These are phyloP conservation scores for Neoniphon sammara DNA, from an alignment of 2,797 vertebrate genomes.

Conservation along the genomic window DNA sequence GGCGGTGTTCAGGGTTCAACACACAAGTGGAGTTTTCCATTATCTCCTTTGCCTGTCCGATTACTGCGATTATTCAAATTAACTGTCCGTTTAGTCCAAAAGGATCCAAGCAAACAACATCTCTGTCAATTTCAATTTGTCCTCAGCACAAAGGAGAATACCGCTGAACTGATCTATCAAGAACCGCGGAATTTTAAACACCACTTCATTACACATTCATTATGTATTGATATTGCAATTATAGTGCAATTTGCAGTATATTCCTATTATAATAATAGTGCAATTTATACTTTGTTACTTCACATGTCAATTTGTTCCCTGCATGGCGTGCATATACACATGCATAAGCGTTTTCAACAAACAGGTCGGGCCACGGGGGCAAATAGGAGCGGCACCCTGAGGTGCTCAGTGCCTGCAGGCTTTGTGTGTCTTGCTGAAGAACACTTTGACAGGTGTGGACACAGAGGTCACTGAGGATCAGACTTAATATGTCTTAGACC, in stretches of 20 bases:
- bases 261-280: no score
- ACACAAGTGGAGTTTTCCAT: neutral
- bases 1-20: neutral
- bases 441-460: conserved; percentile 4
- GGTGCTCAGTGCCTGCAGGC: conserved; percentile 22
- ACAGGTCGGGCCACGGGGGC: conserved; percentile 16
- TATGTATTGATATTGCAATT: neutral
- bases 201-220: neutral
- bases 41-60: neutral
- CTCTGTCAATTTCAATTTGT: neutral
- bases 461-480: conserved; percentile 15
- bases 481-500: neutral
- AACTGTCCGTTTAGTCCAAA: no score
- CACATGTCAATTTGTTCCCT: neutral
- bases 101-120: neutral
- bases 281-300: conserved; percentile 8
- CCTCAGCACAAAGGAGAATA: neutral
- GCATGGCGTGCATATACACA: neutral
- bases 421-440: neutral
- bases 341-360: neutral
- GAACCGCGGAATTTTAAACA: neutral
- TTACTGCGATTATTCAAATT: neutral
- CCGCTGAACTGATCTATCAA: neutral
- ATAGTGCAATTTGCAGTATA: no score
- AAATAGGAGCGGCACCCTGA: neutral